Evolutionary conservation across 2,113 vertebrate genomes (phyloP), one percentile per base, ranked within the genome.

Genomic region (Rhodinocichla rosea): DNA sequence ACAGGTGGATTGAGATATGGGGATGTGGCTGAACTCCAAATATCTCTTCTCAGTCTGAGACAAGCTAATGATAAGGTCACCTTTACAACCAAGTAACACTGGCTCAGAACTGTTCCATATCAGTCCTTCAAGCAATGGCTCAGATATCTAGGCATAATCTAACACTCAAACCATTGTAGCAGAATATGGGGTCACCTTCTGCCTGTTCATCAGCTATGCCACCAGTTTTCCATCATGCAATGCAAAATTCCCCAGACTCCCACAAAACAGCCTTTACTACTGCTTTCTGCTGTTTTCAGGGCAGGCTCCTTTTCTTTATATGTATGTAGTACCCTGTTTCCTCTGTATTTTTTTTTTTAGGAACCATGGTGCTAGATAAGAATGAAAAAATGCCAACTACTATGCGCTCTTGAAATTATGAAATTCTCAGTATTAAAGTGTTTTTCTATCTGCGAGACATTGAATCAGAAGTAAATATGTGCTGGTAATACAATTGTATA

Each of bases 301-400:
- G 10, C 32, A n/a, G 15, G 1, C 4, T 70, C 7, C 3, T 37
- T 80, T 84, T 59, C 68, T 60, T 6, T 73, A 21, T 78, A 83
- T 94, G 26, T 81, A 55, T 35, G 21, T 50, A 86, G 63, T 33
- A 92, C 10, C 7, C 2, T 74, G 16, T 79, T 95, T 94, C n/a
- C 10, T 85, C 22, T 96, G 68, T 40, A 76, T 87, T 94, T 67
- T 73, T 65, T 81, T 45, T 56, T 69, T 47, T 71, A 28, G 57
- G 5, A 88, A 18, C 10, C 84, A 7, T 47, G 28, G 2, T 27
- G 14, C 28, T 57, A 16, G 55, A 16, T 53, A 77, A 68, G 50
- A 56, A 28, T 60, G 20, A 79, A 56, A 23, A 75, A 91, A 71
- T 73, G 7, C 2, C 55, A 47, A 53, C 6, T 70, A 14, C 3